These are phyloP conservation scores for Cebidichthys violaceus DNA, from an alignment of 2,113 vertebrate species.

Conservation along the genomic window DNA sequence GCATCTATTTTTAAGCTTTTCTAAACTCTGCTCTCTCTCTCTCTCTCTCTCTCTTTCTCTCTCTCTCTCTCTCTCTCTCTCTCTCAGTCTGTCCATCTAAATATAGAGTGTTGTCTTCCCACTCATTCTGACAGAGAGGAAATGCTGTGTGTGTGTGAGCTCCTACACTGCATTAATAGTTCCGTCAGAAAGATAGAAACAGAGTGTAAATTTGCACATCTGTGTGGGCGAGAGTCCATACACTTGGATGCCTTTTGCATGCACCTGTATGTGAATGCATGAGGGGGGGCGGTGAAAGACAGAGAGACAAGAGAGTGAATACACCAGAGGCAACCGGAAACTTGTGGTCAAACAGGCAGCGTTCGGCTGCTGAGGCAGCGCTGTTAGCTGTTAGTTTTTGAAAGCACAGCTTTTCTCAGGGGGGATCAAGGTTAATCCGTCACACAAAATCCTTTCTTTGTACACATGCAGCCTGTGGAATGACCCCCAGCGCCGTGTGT, in stretches of 20 bases:
- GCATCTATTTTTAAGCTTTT: constrained; percentile 38
- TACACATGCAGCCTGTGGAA: constrained; percentile 4
- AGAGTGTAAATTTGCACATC: not conserved
- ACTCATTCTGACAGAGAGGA: constrained; percentile 77
- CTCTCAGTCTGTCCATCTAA: constrained; percentile 48
- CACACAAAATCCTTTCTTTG: constrained; percentile 51
- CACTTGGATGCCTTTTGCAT: not conserved
- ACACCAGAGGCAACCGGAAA: constrained; percentile 62
- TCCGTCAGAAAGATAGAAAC: constrained; percentile 4
- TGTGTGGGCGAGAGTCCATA: not conserved
- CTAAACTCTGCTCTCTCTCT: not conserved
- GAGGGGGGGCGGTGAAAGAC: not conserved
- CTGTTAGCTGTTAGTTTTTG: constrained; percentile 20
- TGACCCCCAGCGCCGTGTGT: not conserved
- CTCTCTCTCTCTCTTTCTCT: constrained; percentile 14
- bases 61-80: constrained; percentile 15
- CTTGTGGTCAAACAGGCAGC: constrained; percentile 63
- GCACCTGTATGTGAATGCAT: not conserved
- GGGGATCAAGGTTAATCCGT: constrained; percentile 62
- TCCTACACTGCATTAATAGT: constrained; percentile 25
- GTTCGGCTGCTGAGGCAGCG: constrained; percentile 67
- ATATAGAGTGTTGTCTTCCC: constrained; percentile 68
- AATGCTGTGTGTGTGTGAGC: constrained; percentile 42
- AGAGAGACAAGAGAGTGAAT: constrained; percentile 11
- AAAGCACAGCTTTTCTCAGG: constrained; percentile 51